phyloP scores from a whole-genome alignment of 1,140 invertebrate genomes.

The Zeugodacus cucurbitae region DNA sequence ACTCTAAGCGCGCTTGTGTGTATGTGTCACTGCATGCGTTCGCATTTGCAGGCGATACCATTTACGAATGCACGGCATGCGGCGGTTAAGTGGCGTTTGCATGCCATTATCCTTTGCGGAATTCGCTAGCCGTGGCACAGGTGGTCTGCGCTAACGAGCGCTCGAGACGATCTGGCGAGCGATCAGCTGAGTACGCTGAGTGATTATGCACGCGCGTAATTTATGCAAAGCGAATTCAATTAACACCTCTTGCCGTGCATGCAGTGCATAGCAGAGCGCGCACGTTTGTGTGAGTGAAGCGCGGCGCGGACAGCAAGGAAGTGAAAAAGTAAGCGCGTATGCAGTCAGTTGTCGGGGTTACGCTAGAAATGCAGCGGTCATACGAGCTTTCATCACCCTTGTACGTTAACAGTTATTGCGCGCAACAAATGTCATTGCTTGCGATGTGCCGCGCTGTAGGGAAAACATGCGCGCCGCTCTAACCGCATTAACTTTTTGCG shows the following conservation, averaged over 20 bases:
- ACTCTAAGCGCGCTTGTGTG: neutral
- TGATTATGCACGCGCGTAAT: slow-evolving; percentile 34
- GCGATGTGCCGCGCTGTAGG: neutral
- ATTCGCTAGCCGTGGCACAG: neutral
- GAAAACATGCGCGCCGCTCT: no score
- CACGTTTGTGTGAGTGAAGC: neutral
- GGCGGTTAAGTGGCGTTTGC: slow-evolving; percentile 19
- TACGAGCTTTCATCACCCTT: slow-evolving; percentile 9
- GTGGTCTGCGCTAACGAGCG: slow-evolving; percentile 26
- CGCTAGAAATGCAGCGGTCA: neutral
- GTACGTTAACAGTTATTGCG: neutral
- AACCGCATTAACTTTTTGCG: neutral
- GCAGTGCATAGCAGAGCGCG: neutral
- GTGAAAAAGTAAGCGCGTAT: neutral
- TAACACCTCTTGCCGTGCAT: slow-evolving; percentile 24
- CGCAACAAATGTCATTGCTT: slow-evolving; percentile 2
- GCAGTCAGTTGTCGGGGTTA: neutral
- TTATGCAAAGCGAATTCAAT: slow-evolving; percentile 36
- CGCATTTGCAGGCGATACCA: neutral
- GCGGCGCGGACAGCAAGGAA: neutral
- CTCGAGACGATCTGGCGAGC: neutral
- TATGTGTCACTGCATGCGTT: neutral
- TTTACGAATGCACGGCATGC: slow-evolving; percentile 8
- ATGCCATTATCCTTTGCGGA: slow-evolving; percentile 26
- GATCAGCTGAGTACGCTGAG: neutral